phyloP scores from a whole-genome alignment of 1,140 invertebrate species.

The Philotrypesis tridentata region DNA sequence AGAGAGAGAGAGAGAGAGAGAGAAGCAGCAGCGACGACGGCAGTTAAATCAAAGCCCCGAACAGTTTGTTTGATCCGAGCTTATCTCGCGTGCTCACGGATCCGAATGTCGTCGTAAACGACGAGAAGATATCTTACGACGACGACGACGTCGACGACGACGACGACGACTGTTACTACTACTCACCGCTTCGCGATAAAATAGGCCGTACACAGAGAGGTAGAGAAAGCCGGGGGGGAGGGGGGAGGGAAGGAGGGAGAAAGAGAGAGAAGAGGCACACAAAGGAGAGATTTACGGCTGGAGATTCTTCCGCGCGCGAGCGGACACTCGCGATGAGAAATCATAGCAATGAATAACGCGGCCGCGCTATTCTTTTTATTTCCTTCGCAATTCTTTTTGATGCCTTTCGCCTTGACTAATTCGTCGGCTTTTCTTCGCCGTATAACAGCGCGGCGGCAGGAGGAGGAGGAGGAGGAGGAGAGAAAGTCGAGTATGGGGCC shows the following conservation, averaged over 20 bases:
- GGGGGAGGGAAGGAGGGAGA: no score
- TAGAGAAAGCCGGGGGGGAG: no score
- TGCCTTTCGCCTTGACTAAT: background rate
- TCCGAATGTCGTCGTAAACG: slow-evolving; percentile 35
- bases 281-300: background rate
- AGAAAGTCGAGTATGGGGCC: background rate
- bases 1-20: no score
- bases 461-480: no score
- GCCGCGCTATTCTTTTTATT: background rate
- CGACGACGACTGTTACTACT: background rate
- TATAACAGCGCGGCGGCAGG: no score
- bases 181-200: slow-evolving; percentile 17
- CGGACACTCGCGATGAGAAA: background rate
- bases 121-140: slow-evolving; percentile 10
- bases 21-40: background rate
- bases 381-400: no score
- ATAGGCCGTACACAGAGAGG: slow-evolving; percentile 19
- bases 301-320: background rate
- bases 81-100: slow-evolving; percentile 18
- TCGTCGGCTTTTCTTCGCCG: background rate
- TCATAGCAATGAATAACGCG: background rate
- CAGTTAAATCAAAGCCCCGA: slow-evolving; percentile 55
- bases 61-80: slow-evolving; percentile 49
- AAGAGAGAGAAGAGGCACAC: background rate
- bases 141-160: background rate